Conservation (phyloP, 2,888 invertebrate genomes). For the Drosophila yooni region DNA sequence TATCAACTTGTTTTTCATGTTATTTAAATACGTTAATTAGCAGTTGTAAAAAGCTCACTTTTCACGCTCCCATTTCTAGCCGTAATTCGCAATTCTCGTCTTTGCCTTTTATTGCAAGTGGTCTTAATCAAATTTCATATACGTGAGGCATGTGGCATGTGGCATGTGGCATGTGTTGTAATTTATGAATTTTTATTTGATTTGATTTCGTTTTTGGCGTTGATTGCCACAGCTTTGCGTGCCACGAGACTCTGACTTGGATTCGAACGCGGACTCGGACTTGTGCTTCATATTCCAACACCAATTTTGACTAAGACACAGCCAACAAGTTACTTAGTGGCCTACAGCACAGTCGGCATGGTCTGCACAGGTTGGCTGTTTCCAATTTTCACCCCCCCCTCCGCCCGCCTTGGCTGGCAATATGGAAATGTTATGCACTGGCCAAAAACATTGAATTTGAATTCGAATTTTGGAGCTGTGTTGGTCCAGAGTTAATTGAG, state of each 20-base stretch:
- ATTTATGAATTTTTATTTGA: constrained; percentile 62
- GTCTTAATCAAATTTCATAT: constrained; percentile 54
- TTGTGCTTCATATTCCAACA: neutral
- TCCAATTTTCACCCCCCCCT: constrained; percentile 13
- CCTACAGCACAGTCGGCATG: constrained; percentile 38
- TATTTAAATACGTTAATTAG: neutral
- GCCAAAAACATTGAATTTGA: constrained; percentile 37
- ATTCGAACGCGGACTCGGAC: constrained; percentile 2
- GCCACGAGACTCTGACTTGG: constrained; percentile 25
- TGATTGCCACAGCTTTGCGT: constrained; percentile 62
- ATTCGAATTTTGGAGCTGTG: constrained; percentile 18
- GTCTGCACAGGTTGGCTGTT: constrained; percentile 15
- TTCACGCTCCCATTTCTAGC: constrained; percentile 44
- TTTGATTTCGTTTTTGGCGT: constrained; percentile 68
- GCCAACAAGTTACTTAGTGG: constrained; percentile 65
- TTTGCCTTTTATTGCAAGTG: constrained; percentile 39
- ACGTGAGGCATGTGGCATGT: constrained; percentile 57
- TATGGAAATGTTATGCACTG: constrained; percentile 51
- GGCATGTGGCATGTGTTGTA: constrained; percentile 60
- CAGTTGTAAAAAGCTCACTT: constrained; percentile 3
- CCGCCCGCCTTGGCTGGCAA: constrained; percentile 1
- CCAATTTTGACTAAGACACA: constrained; percentile 2
- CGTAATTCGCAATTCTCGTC: constrained; percentile 11
- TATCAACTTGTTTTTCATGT: neutral
- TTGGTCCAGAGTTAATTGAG: constrained; percentile 19